phyloP scores from a whole-genome alignment of 2,797 vertebrate genomes.

The Microctenopoma stevenorrisi region DNA sequence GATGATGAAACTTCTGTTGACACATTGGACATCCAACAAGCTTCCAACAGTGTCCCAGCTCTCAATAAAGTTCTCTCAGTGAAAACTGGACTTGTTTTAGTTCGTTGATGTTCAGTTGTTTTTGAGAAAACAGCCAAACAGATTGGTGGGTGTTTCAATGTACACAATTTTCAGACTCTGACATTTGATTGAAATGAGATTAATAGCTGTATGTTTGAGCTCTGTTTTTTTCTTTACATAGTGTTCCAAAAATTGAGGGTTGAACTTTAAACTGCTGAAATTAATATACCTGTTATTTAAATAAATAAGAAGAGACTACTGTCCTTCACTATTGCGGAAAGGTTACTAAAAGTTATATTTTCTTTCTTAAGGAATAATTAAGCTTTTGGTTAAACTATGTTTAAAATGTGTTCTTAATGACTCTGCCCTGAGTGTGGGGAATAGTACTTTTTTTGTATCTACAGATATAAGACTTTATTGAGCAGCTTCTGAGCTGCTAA shows the following conservation, averaged over 20 bases:
- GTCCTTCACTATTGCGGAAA: neutral
- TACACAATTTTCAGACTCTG: no score
- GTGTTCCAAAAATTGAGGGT: neutral
- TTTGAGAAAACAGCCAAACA: no score
- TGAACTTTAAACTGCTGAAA: neutral
- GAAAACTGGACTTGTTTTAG: no score
- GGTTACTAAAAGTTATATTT: neutral
- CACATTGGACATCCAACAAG: no score
- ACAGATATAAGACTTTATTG: conserved; percentile 42
- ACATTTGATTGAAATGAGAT: no score
- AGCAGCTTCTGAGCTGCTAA: conserved; percentile 32
- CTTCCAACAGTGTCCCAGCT: no score
- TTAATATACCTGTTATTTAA: neutral
- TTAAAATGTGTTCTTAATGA: neutral
- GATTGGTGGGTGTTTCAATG: no score
- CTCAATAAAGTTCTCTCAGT: no score
- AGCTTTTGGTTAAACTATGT: conserved; percentile 4
- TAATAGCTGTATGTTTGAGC: no score
- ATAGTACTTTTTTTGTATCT: conserved; percentile 21
- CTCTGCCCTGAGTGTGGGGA: neutral
- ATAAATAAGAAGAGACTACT: neutral
- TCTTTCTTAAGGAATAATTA: neutral
- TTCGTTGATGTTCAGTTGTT: no score
- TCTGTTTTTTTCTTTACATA: no score
- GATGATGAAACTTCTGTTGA: no score